Conservation (phyloP, 1,140 invertebrate species). For the Ips typographus region DNA sequence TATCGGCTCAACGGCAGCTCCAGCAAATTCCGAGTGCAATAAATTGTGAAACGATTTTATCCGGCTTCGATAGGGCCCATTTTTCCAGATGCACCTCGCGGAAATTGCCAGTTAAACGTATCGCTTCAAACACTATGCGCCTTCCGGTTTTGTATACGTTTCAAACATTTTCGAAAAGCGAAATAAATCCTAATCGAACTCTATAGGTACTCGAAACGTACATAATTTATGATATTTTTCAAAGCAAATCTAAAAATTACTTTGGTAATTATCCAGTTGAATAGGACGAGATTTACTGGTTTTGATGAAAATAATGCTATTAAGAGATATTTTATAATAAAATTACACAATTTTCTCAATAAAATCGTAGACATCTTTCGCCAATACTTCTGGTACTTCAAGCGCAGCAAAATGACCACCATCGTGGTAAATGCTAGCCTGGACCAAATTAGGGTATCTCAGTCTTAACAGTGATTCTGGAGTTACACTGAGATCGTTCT, state of each 20-base stretch:
- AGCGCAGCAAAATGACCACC: conserved; percentile 88
- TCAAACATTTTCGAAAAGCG: background rate
- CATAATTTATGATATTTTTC: too few relatives aligned
- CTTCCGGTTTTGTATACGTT: background rate
- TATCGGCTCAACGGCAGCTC: background rate
- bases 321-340: too few relatives aligned
- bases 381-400: conserved; percentile 70
- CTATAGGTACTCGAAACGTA: too few relatives aligned
- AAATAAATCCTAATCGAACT: background rate
- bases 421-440: conserved; percentile 59
- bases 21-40: background rate
- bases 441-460: conserved; percentile 65
- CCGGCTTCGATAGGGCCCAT: background rate
- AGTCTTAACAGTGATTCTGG: conserved; percentile 61
- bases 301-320: too few relatives aligned
- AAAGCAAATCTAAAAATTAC: too few relatives aligned
- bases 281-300: too few relatives aligned
- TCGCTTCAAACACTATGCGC: background rate
- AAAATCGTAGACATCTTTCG: conserved; percentile 59
- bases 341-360: conserved; percentile 36
- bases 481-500: conserved; percentile 61
- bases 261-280: too few relatives aligned
- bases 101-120: conserved; percentile 4
- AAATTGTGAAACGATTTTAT: conserved; percentile 4
- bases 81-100: conserved; percentile 2